Conservation (phyloP, 2,113 vertebrate genomes). For the Scomber japonicus region DNA sequence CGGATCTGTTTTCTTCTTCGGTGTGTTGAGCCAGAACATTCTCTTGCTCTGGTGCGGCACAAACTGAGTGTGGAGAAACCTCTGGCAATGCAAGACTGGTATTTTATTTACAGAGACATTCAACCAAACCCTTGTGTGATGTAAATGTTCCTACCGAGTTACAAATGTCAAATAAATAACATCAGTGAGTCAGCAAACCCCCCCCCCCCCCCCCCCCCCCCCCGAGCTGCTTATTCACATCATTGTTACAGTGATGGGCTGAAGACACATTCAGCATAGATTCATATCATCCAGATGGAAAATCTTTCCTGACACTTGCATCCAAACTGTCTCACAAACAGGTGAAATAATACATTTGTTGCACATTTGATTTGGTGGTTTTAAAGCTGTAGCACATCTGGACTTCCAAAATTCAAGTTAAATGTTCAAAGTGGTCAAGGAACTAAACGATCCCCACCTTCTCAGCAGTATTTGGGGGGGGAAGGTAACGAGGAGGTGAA, state of each 20-base stretch:
- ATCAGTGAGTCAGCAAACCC: conserved; percentile 28
- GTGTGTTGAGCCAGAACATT: conserved; percentile 27
- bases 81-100: neutral
- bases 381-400: neutral
- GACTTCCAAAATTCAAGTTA: neutral
- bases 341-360: neutral
- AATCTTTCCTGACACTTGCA: neutral
- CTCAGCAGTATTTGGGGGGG: conserved; percentile 6
- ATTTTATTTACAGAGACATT: neutral
- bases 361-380: neutral
- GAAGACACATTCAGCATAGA: too few relatives aligned
- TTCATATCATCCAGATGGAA: too few relatives aligned
- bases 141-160: neutral
- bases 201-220: neutral
- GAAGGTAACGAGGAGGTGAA: conserved; percentile 60
- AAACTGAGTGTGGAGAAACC: neutral
- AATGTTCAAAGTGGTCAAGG: neutral
- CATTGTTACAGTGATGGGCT: too few relatives aligned
- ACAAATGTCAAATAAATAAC: neutral
- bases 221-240: too few relatives aligned
- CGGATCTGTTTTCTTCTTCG: conserved; percentile 41
- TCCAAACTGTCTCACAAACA: too few relatives aligned
- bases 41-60: conserved; percentile 12
- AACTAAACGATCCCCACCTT: neutral
- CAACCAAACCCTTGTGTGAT: neutral